Conservation (phyloP, 2,113 vertebrate genomes). For the cattle (Bos taurus) region DNA sequence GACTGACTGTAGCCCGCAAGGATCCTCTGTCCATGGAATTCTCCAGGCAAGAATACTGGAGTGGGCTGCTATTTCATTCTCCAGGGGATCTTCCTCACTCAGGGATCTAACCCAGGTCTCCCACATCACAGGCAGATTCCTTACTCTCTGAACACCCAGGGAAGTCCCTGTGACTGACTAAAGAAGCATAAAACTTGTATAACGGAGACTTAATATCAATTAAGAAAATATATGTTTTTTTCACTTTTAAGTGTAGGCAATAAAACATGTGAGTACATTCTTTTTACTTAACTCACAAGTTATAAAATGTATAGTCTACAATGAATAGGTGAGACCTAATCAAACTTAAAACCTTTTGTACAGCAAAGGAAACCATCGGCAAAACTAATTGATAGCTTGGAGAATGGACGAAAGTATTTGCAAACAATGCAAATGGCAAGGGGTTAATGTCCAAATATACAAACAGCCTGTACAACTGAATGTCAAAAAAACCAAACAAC, state of each 20-base stretch:
- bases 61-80: not conserved
- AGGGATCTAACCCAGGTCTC: not conserved
- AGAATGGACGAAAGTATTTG: not conserved
- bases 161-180: not conserved
- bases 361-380: not conserved
- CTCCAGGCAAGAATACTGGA: not conserved
- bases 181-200: not conserved
- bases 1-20: not conserved
- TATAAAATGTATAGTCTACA: not conserved
- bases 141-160: not conserved
- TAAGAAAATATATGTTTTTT: not conserved
- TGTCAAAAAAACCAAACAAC: rapidly evolving
- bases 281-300: not conserved
- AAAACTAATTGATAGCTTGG: not conserved
- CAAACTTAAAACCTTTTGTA: not conserved
- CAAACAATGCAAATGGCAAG: not conserved
- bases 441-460: not conserved
- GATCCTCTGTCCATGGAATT: not conserved
- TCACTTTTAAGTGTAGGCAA: not conserved
- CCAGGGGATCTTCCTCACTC: not conserved
- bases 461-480: not conserved
- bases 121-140: rapidly evolving
- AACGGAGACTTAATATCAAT: not conserved
- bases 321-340: not conserved
- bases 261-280: not conserved